Evolutionary conservation across 2,888 invertebrate species (phyloP), one percentile per base, ranked within the genome.

Genomic region (Stenichneumon culpator): DNA sequence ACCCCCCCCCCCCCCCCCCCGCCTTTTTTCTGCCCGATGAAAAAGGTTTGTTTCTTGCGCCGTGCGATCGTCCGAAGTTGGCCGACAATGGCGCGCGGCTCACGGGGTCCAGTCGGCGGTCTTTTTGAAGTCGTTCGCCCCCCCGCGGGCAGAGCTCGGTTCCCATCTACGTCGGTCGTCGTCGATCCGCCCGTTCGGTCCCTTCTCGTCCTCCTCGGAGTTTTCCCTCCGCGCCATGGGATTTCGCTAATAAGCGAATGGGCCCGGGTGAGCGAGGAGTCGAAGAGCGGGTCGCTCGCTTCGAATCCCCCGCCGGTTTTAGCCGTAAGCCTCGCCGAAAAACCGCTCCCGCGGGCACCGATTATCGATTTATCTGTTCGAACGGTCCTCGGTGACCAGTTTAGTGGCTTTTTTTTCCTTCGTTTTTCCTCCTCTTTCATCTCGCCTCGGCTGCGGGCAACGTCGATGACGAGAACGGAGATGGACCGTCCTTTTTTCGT

Each of bases 201-300:
- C 69, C 74, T 44, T 70, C 65, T 57, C 75, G 39, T 79, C 57
- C 57, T 74, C 63, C n/a, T 36, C 63, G 52, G 63, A 36, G 85
- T 72, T 83, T 75, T 32, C 74, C 85, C 74, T 82, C 60, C 75
- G 74, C 87, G 83, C 84, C 83, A 70, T 81, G 87, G 88, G 89
- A 89, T 90, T 90, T 90, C 74, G 88, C 91, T 91, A 92, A 92
- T 90, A 92, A 91, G 91, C 89, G 80, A 86, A 87, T 68, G 80
- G 78, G 68, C 85, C 83, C 77, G 57, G 79, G 54, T 73, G 44
- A 54, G n/a, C 77, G 82, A 72, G 83, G 86, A 83, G 57, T 22
- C 11, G 57, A 25, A 11, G 57, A 57, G 19, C 57, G 9, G 79
- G 68, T 78, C 79, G 79, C 70, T 57, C 47, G 79, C 69, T 57